phyloP scores from a whole-genome alignment of 2,888 invertebrate species.

The Nephrotoma appendiculata region DNA sequence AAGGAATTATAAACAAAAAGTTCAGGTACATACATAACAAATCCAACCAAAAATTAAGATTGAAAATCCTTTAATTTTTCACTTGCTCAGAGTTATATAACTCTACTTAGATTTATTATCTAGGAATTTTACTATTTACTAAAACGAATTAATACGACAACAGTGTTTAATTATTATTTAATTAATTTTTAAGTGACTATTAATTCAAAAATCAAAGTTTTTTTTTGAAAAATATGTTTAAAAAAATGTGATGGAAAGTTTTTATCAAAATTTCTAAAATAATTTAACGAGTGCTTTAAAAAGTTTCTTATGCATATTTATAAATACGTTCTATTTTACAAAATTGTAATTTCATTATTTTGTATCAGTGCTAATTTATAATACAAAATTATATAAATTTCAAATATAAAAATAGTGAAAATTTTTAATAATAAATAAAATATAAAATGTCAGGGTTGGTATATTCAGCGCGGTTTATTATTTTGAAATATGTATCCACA shows the following conservation, averaged over 20 bases:
- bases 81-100: not conserved
- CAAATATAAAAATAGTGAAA: not conserved
- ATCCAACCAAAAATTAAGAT: not conserved
- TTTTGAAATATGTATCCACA: not conserved
- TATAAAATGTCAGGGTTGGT: not conserved
- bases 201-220: not conserved
- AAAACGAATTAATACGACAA: not conserved
- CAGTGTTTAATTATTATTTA: not conserved
- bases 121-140: not conserved
- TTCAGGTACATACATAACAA: conserved; percentile 2
- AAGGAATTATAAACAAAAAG: not conserved
- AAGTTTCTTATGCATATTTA: no score
- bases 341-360: not conserved
- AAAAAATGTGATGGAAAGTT: not conserved
- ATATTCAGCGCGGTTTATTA: not conserved
- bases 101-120: not conserved
- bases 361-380: not conserved
- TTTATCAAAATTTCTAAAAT: not conserved
- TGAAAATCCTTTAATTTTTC: not conserved
- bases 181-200: not conserved
- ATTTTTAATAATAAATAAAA: not conserved
- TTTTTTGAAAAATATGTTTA: not conserved
- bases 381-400: not conserved
- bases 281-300: not conserved
- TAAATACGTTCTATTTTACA: no score